Evolutionary conservation across 2,888 invertebrate species (phyloP).

Genomic region (Sesia bembeciformis): DNA sequence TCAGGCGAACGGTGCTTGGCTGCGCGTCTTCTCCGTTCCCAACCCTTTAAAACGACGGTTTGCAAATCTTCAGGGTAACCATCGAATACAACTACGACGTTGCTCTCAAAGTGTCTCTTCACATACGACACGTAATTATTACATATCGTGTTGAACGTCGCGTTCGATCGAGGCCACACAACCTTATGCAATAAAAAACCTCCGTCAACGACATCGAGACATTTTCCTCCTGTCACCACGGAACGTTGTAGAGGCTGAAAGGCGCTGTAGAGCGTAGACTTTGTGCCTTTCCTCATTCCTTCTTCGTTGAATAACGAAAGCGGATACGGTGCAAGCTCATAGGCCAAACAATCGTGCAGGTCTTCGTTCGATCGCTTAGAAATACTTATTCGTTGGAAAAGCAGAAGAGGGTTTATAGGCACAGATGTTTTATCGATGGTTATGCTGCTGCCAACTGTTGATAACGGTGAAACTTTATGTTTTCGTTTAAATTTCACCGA

Average conservation of each 20-base stretch:
- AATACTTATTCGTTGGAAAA: slow-evolving; percentile 9
- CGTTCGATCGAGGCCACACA: background rate
- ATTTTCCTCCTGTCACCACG: background rate
- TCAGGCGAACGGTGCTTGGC: slow-evolving; percentile 3
- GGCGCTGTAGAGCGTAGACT: background rate
- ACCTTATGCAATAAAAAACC: slow-evolving; percentile 3
- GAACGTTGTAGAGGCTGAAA: background rate
- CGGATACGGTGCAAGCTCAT: slow-evolving; percentile 8
- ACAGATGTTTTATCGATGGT: background rate
- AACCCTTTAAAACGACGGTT: no score
- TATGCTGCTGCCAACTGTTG: background rate
- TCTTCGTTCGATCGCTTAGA: slow-evolving; percentile 5
- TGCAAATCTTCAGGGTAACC: background rate
- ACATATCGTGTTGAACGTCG: background rate
- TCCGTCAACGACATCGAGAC: slow-evolving; percentile 6
- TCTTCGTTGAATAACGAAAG: background rate
- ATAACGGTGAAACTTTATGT: background rate
- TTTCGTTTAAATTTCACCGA: background rate
- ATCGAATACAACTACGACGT: background rate
- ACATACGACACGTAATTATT: background rate
- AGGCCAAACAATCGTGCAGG: slow-evolving; percentile 5
- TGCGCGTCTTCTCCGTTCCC: background rate
- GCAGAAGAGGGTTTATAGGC: slow-evolving; percentile 5
- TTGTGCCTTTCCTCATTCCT: background rate
- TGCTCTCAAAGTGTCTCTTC: background rate